Evolutionary conservation across 1,140 invertebrate species (phyloP).

Genomic region (Caenorhabditis latens): DNA sequence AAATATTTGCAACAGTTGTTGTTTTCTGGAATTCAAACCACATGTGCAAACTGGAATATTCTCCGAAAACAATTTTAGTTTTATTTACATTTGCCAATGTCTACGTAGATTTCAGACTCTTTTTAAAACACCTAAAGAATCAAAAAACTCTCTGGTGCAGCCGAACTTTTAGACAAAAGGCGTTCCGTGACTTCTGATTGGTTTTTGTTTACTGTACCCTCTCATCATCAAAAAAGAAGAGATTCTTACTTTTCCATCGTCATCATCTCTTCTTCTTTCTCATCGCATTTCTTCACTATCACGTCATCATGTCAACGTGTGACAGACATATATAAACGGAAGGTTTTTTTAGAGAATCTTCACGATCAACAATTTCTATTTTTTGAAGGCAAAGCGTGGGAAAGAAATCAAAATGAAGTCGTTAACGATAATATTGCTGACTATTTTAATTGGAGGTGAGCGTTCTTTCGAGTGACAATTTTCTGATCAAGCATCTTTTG

Average conservation of each 20-base stretch:
- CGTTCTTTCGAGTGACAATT: neutral
- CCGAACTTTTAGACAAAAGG: neutral
- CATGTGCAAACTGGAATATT: no score
- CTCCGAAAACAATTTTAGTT: no score
- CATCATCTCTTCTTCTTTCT: conserved; percentile 14
- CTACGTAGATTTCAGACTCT: no score
- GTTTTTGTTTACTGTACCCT: neutral
- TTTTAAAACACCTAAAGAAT: neutral
- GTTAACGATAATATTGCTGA: neutral
- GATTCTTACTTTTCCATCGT: conserved; percentile 30
- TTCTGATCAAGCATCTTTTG: neutral
- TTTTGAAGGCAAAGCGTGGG: neutral
- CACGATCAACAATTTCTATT: neutral
- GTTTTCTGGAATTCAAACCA: no score
- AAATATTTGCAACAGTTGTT: no score
- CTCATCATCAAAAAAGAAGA: neutral
- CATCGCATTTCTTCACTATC: neutral
- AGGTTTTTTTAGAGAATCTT: neutral
- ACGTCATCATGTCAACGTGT: neutral
- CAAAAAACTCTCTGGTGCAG: neutral
- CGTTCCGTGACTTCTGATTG: neutral
- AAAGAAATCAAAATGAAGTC: neutral
- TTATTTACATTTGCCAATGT: no score
- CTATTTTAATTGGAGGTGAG: neutral
- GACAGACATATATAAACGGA: neutral